phyloP scores from a whole-genome alignment of 2,113 vertebrate species.

The Lota lota region DNA sequence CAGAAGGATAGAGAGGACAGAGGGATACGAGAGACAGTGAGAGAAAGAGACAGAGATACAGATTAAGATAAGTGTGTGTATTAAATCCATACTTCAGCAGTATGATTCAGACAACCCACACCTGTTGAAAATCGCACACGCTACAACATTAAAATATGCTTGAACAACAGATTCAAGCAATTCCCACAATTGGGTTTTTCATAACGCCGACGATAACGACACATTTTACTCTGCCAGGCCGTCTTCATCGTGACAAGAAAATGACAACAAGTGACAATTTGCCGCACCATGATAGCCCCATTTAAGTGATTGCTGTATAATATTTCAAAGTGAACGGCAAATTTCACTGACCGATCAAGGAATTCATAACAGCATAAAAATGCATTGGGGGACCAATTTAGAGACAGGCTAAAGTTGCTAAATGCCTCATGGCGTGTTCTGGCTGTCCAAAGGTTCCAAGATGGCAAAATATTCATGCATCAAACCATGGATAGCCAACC shows the following conservation, averaged over 20 bases:
- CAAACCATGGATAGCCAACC: background rate
- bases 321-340: constrained; percentile 4
- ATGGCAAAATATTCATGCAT: background rate
- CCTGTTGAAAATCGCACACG: background rate
- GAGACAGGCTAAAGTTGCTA: background rate
- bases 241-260: background rate
- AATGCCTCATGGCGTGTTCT: background rate
- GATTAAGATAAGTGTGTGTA: background rate
- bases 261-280: background rate
- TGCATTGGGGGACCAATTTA: background rate
- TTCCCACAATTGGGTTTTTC: background rate
- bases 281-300: background rate
- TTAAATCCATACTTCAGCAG: background rate
- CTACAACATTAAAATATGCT: background rate
- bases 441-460: too few species aligned
- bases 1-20: too few species aligned
- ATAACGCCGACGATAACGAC: background rate
- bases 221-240: background rate
- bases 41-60: too few species aligned
- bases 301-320: background rate
- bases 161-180: background rate
- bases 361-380: background rate
- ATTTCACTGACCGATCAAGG: background rate
- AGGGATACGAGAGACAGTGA: too few species aligned
- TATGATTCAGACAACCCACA: background rate